phyloP scores from a whole-genome alignment of 2,113 vertebrate species.

The Melanotaenia duboulayi region DNA sequence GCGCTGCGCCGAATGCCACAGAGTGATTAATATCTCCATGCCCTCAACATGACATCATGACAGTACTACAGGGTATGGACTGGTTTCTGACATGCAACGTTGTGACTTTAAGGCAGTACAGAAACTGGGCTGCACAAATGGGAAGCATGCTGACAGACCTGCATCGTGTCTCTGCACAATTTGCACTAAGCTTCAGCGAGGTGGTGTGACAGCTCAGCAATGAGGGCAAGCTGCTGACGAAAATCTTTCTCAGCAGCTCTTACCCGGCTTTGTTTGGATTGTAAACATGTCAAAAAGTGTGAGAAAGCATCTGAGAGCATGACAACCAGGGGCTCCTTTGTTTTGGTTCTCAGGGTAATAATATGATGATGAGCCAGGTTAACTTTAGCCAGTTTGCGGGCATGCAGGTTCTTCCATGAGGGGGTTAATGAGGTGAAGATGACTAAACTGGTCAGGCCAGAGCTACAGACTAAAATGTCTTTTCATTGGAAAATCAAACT shows the following conservation, averaged over 20 bases:
- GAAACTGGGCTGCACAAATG: slow-evolving; percentile 27
- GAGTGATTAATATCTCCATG: slow-evolving; percentile 39
- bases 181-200: background rate
- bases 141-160: background rate
- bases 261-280: slow-evolving; percentile 76
- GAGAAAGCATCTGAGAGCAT: slow-evolving; percentile 69
- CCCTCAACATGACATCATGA: slow-evolving; percentile 30
- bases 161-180: background rate
- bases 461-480: background rate
- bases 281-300: slow-evolving; percentile 80
- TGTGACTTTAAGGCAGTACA: slow-evolving; percentile 56
- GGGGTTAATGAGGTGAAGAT: background rate
- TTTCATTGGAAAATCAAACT: slow-evolving; percentile 15
- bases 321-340: slow-evolving; percentile 44
- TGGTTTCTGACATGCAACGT: background rate
- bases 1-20: slow-evolving; percentile 3
- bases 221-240: slow-evolving; percentile 72
- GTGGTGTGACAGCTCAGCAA: slow-evolving; percentile 40
- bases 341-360: slow-evolving; percentile 78
- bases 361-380: slow-evolving; percentile 61
- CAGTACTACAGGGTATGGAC: background rate
- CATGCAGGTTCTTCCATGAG: slow-evolving; percentile 45
- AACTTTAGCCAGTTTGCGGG: slow-evolving; percentile 17
- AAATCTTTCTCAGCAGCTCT: slow-evolving; percentile 69
- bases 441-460: slow-evolving; percentile 14